Conservation (phyloP, 2,797 vertebrate species). For the Myotis findleyi region DNA sequence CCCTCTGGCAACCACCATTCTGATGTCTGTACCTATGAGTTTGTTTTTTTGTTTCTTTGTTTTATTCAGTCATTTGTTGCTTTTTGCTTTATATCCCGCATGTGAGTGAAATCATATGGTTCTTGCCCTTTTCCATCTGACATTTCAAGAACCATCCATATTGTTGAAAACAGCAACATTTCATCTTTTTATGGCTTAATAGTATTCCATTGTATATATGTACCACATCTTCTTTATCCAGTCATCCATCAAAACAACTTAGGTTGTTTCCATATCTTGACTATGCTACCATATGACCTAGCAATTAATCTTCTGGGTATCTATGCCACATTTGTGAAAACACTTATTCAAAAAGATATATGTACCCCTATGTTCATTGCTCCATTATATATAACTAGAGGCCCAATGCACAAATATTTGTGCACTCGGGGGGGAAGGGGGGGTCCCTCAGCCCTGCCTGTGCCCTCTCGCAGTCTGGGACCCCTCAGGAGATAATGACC, state of each 20-base stretch:
- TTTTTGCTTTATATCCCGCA: background rate
- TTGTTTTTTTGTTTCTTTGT: background rate
- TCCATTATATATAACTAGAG: background rate
- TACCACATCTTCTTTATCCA: no score
- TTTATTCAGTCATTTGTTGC: background rate
- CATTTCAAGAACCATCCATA: background rate
- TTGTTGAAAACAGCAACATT: background rate
- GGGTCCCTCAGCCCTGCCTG: no score
- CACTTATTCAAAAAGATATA: no score
- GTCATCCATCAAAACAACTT: no score
- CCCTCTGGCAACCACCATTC: background rate
- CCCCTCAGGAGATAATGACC: no score
- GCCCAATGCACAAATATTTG: no score
- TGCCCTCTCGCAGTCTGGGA: no score
- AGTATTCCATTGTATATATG: no score
- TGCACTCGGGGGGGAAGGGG: no score
- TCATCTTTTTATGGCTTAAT: background rate
- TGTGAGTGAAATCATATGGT: background rate
- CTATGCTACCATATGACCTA: background rate
- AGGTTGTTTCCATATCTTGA: no score
- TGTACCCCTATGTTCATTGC: no score
- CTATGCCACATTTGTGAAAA: background rate
- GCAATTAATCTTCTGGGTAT: background rate
- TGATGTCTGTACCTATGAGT: background rate
- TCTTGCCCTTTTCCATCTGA: background rate